These are phyloP conservation scores for Drosophila putrida DNA, from an alignment of 2,888 invertebrate genomes.

Conservation along the genomic window DNA sequence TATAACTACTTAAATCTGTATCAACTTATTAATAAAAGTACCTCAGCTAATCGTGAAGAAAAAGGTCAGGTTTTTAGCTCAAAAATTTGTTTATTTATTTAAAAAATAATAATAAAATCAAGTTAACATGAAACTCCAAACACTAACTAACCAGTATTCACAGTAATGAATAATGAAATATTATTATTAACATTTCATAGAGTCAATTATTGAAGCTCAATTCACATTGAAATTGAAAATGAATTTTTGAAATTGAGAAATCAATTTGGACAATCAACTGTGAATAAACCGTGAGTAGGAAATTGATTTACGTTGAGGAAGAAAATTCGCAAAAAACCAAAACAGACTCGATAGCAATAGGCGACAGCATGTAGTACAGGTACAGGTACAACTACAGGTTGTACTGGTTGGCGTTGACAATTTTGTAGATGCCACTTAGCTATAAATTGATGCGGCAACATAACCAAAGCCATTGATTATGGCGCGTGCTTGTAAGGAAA, in stretches of 20 bases:
- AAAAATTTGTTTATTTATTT: too few species aligned
- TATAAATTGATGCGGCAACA: constrained; percentile 60
- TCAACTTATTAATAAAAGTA: too few species aligned
- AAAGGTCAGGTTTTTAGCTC: too few species aligned
- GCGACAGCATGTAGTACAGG: neutral
- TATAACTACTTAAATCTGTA: too few species aligned
- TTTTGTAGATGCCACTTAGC: constrained; percentile 46
- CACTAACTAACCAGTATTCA: neutral
- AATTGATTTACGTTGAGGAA: constrained; percentile 38
- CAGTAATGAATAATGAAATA: neutral
- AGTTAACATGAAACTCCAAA: neutral
- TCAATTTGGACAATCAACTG: constrained; percentile 43
- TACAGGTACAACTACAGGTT: constrained; percentile 43
- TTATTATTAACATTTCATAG: constrained; percentile 21
- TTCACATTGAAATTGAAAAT: constrained; percentile 18
- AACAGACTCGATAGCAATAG: neutral
- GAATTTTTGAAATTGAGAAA: constrained; percentile 47
- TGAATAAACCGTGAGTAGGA: constrained; percentile 33
- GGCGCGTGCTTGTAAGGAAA: constrained; percentile 75
- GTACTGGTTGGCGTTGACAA: constrained; percentile 68
- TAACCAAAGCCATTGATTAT: constrained; percentile 53
- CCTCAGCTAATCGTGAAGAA: too few species aligned
- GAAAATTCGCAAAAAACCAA: neutral
- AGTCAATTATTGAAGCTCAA: constrained; percentile 10
- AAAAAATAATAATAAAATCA: too few species aligned